Base-by-base conservation (phyloP, 2,797 vertebrate species). In the Anguilla megastoma region DNA sequence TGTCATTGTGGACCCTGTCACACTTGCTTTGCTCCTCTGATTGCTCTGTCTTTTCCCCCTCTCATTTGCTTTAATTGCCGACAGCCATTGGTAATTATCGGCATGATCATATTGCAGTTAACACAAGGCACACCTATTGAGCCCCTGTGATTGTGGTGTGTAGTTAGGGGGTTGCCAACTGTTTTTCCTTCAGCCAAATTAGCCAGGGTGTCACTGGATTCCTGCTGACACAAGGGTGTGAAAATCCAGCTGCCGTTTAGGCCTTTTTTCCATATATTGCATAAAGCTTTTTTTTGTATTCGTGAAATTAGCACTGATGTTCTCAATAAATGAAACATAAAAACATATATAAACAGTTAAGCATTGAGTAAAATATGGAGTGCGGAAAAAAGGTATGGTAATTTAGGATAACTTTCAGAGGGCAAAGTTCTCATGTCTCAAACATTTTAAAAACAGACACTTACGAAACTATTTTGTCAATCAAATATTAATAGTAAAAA, bases 21-120 rank as follows among this genome's bases (percentile, higher is more conserved):
- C 36, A 45, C 36, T 80, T 80, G 76, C 36, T 80, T 80, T 45
- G 33, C 76, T 80, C 76, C 76, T 45, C 76, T 80, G 45, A 80
- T 80, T 74, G 71, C 9, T 24, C 33, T 21, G 6, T 24, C 36
- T 8, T 18, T 16, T 36, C 36, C 18, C 36, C 33, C 76, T 1
- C 12, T 0, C 8, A 36, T 36, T 79, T 79, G 74, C 36, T 21
- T 80, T 80, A 80, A 80, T 80, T 80, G 76, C 76, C 16, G 1
- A 41, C 36, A 41, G 33, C 7, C 21, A 33, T 36, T 45, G 6
- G 76, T 45, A 80, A 80, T 80, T 80, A 80, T 80, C 36, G 6
- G 33, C 36, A 14, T 80, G 76, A 80, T 21, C 76, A 80, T 16
- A 45, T 45, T 41, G 14, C 10, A 41, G 76, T 80, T 41, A 80